Evolutionary conservation across 1,140 invertebrate species (phyloP).

Genomic region (Octopus sinensis): DNA sequence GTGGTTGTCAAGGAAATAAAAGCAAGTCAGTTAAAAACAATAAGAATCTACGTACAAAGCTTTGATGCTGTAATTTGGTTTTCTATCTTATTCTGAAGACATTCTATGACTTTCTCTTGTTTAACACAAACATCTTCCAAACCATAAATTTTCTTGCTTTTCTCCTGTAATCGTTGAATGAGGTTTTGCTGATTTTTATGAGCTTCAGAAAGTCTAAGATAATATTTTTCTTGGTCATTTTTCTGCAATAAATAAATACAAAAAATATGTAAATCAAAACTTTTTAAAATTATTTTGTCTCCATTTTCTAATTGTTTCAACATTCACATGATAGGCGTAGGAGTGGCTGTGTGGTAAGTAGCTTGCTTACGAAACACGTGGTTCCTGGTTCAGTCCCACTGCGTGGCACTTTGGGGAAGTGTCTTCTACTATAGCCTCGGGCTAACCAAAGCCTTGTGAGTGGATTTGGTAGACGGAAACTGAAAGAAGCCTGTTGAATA

Average conservation of each 20-base stretch:
- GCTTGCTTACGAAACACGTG: no score
- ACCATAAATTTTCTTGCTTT: not conserved
- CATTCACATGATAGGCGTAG: no score
- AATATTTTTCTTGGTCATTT: not conserved
- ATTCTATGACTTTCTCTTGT: slow-evolving; percentile 7
- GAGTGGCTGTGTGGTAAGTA: no score
- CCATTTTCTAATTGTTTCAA: no score
- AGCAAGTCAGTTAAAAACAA: no score
- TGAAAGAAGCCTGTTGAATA: no score
- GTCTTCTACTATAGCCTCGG: no score
- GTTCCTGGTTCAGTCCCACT: no score
- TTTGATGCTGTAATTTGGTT: not conserved
- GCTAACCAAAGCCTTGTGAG: no score
- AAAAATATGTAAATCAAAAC: not conserved
- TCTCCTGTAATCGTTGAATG: not conserved
- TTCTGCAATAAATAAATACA: slow-evolving; percentile 1
- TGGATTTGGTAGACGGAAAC: no score
- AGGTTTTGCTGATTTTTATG: not conserved
- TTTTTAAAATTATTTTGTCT: not conserved
- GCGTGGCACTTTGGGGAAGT: no score
- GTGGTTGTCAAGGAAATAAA: no score
- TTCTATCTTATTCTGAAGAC: not conserved
- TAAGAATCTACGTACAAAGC: not conserved
- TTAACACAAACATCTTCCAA: not conserved
- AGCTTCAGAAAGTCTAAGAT: not conserved